Evolutionary conservation across 2,113 vertebrate genomes (phyloP), one percentile per base, ranked within the genome.

Genomic region (Mustela lutreola): DNA sequence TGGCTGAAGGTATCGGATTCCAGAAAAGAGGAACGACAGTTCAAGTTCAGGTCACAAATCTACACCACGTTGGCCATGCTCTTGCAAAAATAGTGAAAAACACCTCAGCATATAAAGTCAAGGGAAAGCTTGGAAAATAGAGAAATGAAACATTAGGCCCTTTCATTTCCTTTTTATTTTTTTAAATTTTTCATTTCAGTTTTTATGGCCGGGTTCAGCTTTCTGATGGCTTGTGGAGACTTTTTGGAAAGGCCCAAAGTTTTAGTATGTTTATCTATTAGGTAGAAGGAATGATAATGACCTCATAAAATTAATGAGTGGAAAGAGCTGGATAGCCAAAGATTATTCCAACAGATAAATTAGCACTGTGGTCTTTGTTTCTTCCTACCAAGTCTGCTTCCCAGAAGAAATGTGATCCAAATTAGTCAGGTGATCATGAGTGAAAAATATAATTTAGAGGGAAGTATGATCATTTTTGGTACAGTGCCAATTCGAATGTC

Each of bases 331-430:
- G 26, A 87, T 50, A 39, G 79, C 75, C 56, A 70, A 95, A 89
- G 85, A 95, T 94, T 73, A 97, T 89, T 83, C 58, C 81, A 95
- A 92, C 86, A 93, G 75, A 94, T 87, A 94, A 94, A 96, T 89
- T 1, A 67, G 82, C 75, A 50, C n/a, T 70, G 31, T 79, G 58
- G 71, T 88, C 50, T 92, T 86, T 89, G 53, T 86, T 87, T 87
- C 93, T 93, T 80, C 71, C 70, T 89, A 91, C 19, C 75, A 80
- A 79, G n/a, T 95, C 67, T 65, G 81, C 58, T 83, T 79, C 65
- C 80, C 85, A 82, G 63, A 79, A 96, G 70, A 94, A 84, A 92
- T 16, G 73, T 50, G 85, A 95, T 45, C 39, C 70, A 89, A 85
- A 89, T 93, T 84, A 94, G 33, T 56, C 60, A 96, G 88, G 60